Evolutionary conservation across 2,113 vertebrate genomes (phyloP).

Genomic region (Camelus dromedarius): DNA sequence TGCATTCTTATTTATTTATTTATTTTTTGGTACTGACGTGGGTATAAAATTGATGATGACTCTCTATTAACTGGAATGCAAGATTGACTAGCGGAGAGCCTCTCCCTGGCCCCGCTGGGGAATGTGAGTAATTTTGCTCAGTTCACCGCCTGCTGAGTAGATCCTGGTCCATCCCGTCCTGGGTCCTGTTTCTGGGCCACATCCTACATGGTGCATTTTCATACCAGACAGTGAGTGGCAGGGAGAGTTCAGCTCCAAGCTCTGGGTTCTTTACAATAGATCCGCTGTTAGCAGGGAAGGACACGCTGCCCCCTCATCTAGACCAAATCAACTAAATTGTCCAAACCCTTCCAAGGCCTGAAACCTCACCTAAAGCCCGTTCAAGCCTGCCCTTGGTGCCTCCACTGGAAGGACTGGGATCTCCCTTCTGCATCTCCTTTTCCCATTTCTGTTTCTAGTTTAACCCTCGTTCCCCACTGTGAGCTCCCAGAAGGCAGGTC

Average conservation of each 20-base stretch:
- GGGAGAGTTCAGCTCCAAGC: background rate
- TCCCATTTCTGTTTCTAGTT: background rate
- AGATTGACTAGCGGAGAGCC: background rate
- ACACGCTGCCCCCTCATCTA: background rate
- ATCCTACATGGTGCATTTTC: accelerated
- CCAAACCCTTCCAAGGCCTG: background rate
- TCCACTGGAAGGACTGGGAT: accelerated
- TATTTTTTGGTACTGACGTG: background rate
- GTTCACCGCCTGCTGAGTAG: background rate
- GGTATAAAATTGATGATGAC: background rate
- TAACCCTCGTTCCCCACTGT: background rate
- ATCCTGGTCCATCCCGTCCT: accelerated
- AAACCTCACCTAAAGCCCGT: background rate
- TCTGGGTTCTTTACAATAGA: background rate
- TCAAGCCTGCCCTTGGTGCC: background rate
- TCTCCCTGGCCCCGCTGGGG: background rate
- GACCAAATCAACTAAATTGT: background rate
- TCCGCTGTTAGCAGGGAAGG: background rate
- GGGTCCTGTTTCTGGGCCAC: background rate
- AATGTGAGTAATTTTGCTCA: background rate
- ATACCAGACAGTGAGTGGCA: too few relatives aligned
- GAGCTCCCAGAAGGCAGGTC: background rate
- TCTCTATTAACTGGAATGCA: background rate
- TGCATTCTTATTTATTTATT: background rate
- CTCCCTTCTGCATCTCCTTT: background rate